Evolutionary conservation across 2,888 invertebrate species (phyloP), one percentile per base, ranked within the genome.

Genomic region (Aphrophora alni): DNA sequence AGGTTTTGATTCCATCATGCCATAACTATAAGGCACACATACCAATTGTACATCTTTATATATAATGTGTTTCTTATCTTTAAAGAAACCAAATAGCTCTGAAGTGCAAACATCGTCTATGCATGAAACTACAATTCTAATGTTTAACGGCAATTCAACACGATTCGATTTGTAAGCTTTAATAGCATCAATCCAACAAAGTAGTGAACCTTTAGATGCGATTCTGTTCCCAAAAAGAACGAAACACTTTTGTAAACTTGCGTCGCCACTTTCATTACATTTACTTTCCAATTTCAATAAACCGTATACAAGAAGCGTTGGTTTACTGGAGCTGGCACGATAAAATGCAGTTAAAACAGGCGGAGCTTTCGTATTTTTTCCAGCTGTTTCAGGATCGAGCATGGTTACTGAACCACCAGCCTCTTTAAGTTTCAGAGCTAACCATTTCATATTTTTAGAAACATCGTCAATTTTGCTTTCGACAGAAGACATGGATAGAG

Each of bases 171-270:
- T 68, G 70, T 75, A 80, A 27, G 38, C 33, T 26, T 27, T 33
- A 0, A 80, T 75, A 12, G 80, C 80, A 17, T 74, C 44, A 7
- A 80, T 68, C 75, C 74, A 75, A 27, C 75, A 80, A 21, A 75
- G 14, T 12, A 80, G 70, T 7, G 80, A 38, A 17, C 80, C 80
- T 75, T 75, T 80, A n/a, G 80, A 75, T 4, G 80, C 70, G 4
- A 80, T 44, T 27, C 70, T 75, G 33, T 69, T 75, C 17, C 75
- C 80, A 38, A 80, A 80, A 26, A 80, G 44, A 14, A 44, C 8
- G 1, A 21, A n/a, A 5, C 21, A 5, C 1, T 8, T 33, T 33
- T 33, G 33, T 8, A 33, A 33, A n/a, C 12, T 14, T 4, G 59
- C 21, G 10, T 59, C 59, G 4, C 59, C 59, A 21, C 59, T 59